Percentiles rank a stretch among this genome's conserved stretches.
phyloP scores from a whole-genome alignment of 2,113 vertebrate species.

The Mellivora capensis region DNA sequence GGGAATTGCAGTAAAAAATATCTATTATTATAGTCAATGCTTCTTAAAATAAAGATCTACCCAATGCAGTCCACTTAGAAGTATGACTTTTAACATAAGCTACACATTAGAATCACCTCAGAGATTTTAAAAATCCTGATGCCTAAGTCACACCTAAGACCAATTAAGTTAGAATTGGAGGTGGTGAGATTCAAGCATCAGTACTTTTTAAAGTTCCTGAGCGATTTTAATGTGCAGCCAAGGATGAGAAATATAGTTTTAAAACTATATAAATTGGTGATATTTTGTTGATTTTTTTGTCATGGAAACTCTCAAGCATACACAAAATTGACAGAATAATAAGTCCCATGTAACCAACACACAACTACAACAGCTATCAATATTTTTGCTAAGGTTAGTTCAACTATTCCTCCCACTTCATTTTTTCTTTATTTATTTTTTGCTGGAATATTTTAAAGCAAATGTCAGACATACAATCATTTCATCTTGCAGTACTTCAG shows the following conservation, averaged over 20 bases:
- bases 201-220: not conserved
- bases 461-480: not conserved
- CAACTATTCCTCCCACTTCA: not conserved
- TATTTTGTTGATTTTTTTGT: not conserved
- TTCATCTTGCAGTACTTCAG: not conserved
- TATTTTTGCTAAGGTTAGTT: not conserved
- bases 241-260: not conserved
- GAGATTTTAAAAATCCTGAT: not conserved
- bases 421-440: constrained; percentile 5
- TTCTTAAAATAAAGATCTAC: not conserved
- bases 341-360: not conserved
- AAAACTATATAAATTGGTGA: not conserved
- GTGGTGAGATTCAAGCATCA: not conserved
- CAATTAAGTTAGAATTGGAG: not conserved
- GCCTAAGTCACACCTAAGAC: not conserved
- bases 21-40: not conserved
- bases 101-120: not conserved
- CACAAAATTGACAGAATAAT: not conserved
- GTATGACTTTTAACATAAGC: not conserved
- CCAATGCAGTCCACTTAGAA: not conserved
- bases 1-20: not conserved
- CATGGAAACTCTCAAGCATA: not conserved
- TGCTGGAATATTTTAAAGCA: constrained; percentile 28
- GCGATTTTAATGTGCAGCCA: not conserved
- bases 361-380: not conserved